These are phyloP conservation scores for Coregonus ussuriensis DNA, from an alignment of 2,797 vertebrate species.

Conservation along the genomic window DNA sequence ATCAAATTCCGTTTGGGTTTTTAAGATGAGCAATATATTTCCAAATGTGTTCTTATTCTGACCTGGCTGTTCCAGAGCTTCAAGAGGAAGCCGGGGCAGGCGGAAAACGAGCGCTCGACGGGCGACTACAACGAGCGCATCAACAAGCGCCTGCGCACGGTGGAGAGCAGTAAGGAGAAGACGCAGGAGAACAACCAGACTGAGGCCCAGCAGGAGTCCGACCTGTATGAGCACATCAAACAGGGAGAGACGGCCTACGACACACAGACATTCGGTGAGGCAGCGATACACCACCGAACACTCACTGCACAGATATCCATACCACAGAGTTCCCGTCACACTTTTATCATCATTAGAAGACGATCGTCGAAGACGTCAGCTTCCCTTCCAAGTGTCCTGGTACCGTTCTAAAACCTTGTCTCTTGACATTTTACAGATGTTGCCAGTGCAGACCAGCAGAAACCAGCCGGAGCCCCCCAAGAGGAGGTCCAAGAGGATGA, in stretches of 20 bases:
- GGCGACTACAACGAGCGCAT: constrained; percentile 85
- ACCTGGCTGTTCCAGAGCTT: constrained; percentile 77
- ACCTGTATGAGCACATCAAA: constrained; percentile 89
- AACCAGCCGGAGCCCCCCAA: constrained; percentile 64
- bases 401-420: too few relatives aligned
- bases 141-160: constrained; percentile 87
- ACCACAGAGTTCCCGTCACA: too few relatives aligned
- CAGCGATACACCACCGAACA: neutral
- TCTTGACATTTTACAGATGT: constrained; percentile 74
- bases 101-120: constrained; percentile 86
- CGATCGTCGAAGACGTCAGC: neutral
- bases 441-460: constrained; percentile 90
- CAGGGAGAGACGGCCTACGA: constrained; percentile 81
- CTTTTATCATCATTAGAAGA: too few relatives aligned
- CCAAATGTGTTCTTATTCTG: neutral
- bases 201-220: constrained; percentile 77
- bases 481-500: constrained; percentile 73
- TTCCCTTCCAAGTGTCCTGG: too few relatives aligned
- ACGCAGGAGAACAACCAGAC: constrained; percentile 54
- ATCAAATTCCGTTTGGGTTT: too few relatives aligned
- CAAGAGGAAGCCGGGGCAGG: constrained; percentile 92
- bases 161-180: constrained; percentile 72
- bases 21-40: too few relatives aligned
- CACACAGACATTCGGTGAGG: constrained; percentile 90
- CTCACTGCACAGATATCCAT: neutral